Evolutionary conservation across 2,797 vertebrate species (phyloP).

Genomic region (Sebastiscus albofasciatus): DNA sequence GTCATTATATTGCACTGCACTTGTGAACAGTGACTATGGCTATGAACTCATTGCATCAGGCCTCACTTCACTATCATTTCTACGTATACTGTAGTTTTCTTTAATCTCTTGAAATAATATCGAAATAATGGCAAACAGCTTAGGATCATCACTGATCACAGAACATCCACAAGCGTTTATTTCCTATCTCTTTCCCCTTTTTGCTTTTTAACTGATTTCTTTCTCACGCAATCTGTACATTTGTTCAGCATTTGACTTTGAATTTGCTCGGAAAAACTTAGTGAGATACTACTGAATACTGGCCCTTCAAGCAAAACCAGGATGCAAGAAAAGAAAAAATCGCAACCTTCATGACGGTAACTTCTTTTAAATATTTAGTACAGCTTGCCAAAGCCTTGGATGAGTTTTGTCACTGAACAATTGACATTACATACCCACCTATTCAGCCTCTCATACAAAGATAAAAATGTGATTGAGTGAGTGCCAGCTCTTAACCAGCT

Average conservation of each 20-base stretch:
- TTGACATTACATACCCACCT: slow-evolving; percentile 7
- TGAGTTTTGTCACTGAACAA: slow-evolving; percentile 22
- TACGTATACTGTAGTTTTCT: not conserved
- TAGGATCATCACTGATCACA: not conserved
- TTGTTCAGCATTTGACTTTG: not conserved
- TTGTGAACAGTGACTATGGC: not conserved
- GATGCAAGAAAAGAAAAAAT: not conserved
- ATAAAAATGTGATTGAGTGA: slow-evolving; percentile 78
- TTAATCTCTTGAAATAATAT: not conserved
- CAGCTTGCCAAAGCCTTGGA: slow-evolving; percentile 24
- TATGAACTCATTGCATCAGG: not conserved
- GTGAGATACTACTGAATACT: not conserved
- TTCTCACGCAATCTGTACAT: not conserved
- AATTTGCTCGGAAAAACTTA: not conserved
- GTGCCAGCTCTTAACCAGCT: slow-evolving; percentile 61
- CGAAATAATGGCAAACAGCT: not conserved
- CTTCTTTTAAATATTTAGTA: slow-evolving; percentile 11
- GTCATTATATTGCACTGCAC: not conserved
- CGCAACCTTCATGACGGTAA: not conserved
- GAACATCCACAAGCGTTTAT: not conserved
- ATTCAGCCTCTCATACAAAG: slow-evolving; percentile 41
- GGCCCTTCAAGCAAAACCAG: slow-evolving; percentile 2
- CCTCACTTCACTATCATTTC: not conserved
- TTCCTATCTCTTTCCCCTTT: not conserved
- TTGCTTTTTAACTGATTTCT: not conserved